These are phyloP conservation scores for Bombus sibiricus DNA, from an alignment of 1,140 invertebrate species.

Conservation along the genomic window DNA sequence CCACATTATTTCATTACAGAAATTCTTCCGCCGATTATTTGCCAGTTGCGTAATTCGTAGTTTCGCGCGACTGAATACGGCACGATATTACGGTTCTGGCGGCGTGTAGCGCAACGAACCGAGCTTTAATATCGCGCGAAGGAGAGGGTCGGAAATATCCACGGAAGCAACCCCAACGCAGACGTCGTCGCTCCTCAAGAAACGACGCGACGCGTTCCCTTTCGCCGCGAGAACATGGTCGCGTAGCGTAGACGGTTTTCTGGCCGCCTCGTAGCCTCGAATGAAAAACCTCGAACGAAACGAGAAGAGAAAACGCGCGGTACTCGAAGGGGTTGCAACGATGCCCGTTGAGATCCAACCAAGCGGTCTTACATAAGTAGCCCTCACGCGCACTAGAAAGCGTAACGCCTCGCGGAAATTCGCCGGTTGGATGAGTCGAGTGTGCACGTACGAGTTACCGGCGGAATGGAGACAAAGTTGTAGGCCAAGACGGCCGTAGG, in stretches of 20 bases:
- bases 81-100: neutral
- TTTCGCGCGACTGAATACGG: neutral
- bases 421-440: slow-evolving; percentile 21
- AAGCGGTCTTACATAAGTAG: slow-evolving; percentile 48
- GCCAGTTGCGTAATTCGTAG: neutral
- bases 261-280: slow-evolving; percentile 3
- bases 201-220: neutral
- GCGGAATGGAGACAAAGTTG: slow-evolving; percentile 34
- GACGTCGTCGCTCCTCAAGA: neutral
- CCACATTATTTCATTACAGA: neutral
- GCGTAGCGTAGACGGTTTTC: slow-evolving; percentile 7
- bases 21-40: neutral
- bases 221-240: neutral
- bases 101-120: neutral
- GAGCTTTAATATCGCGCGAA: slow-evolving; percentile 21
- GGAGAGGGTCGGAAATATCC: neutral
- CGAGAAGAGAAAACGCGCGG: neutral
- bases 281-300: slow-evolving; percentile 11
- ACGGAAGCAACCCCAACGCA: neutral
- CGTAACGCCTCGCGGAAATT: slow-evolving; percentile 50
- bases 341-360: slow-evolving; percentile 43
- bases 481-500: slow-evolving; percentile 40
- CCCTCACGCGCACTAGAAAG: slow-evolving; percentile 37
- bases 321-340: neutral
- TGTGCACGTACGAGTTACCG: slow-evolving; percentile 16